Evolutionary conservation across 1,140 invertebrate species (phyloP), one percentile per base, ranked within the genome.

Genomic region (Temnothorax curvispinosus): DNA sequence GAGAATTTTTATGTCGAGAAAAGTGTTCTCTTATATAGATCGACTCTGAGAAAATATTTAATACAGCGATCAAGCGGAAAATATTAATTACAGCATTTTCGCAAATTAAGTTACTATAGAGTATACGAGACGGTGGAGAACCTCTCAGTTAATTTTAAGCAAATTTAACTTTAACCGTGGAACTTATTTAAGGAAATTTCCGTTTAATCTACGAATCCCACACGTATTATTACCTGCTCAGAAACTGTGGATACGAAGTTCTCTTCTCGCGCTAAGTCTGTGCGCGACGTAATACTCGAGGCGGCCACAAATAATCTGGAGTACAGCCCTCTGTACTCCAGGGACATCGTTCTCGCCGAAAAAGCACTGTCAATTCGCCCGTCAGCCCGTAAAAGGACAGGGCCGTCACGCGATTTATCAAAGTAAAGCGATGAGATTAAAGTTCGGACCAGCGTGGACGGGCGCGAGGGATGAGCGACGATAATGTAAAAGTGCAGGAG

Each of bases 341-440:
- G 41, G 44, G 27, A 65, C 76, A 32, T 38, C 60, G 44, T 44
- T 80, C 54, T 41, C 74, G 47, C 77, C 77, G 27, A 71, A 81
- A 81, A 81, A 41, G 47, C 21, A 47, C 62, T 69, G 64, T 81
- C 77, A 71, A 81, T 69, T 74, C 54, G 56, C 69, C 69, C 69
- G 54, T 82, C 80, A 60, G 56, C 41, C 65, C n/a, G 38, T 82
- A 74, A 84, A 74, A 84, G 69, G 80, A 62, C 80, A 35, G 69
- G 27, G 41, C 44, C 72, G 69, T 84, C 80, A 60, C 69, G 80
- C 80, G 80, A 84, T 84, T 84, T 84, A 84, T 84, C 69, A 84
- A 84, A 84, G 80, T 84, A 75, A 84, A 75, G 80, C 80, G 54
- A 84, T 74, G 80, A 84, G 80, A 84, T 84, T 84, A 84, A 84